Percentiles rank a stretch among this genome's conserved stretches.
These are phyloP conservation scores for Typhlichthys eigenmanni DNA, from an alignment of 2,797 vertebrate species.

Conservation along the genomic window DNA sequence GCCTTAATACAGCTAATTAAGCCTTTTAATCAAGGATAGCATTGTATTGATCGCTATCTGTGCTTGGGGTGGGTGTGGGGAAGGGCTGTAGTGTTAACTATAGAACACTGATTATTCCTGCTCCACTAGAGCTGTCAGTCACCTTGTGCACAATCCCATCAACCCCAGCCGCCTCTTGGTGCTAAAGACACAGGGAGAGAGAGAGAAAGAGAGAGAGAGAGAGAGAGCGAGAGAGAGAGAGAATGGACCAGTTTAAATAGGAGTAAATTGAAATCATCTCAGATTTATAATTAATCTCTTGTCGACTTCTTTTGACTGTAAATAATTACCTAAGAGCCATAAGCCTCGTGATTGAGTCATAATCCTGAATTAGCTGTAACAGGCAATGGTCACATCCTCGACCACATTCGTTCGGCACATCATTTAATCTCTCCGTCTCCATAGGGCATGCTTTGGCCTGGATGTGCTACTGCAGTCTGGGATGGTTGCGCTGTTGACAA, in stretches of 20 bases:
- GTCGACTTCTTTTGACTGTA: conserved; percentile 75
- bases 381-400: conserved; percentile 64
- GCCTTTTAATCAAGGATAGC: conserved; percentile 62
- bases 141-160: conserved; percentile 50
- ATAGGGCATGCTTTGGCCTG: background rate
- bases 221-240: conserved; percentile 18
- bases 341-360: conserved; percentile 78
- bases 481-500: background rate
- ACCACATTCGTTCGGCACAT: conserved; percentile 63
- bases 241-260: conserved; percentile 56
- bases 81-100: conserved; percentile 45
- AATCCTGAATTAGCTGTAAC: conserved; percentile 73
- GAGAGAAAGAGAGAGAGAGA: conserved; percentile 15
- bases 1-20: conserved; percentile 61
- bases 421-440: conserved; percentile 35
- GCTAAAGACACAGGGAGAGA: conserved; percentile 22
- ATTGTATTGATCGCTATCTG: conserved; percentile 51
- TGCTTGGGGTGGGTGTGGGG: conserved; percentile 18
- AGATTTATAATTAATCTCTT: conserved; percentile 76
- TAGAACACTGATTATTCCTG: conserved; percentile 53
- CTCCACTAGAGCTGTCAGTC: conserved; percentile 66
- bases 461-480: conserved; percentile 30
- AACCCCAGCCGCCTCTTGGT: conserved; percentile 29
- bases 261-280: conserved; percentile 64
- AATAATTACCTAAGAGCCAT: conserved; percentile 79